These are phyloP conservation scores for Ictalurus punctatus DNA, from an alignment of 2,113 vertebrate species.

Conservation along the genomic window DNA sequence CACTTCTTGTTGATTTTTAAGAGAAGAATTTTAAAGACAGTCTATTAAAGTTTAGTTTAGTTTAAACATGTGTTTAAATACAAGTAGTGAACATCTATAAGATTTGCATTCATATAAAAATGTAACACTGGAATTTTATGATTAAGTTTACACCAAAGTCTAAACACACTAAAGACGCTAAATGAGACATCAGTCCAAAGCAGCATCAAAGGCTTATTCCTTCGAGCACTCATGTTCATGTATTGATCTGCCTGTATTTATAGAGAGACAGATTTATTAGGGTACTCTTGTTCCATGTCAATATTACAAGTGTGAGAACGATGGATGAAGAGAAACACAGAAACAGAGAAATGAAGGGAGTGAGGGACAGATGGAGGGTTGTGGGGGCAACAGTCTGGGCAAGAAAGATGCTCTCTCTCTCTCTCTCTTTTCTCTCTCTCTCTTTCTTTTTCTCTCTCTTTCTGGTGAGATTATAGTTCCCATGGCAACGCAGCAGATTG, in stretches of 20 bases:
- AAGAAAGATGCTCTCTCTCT: constrained; percentile 52
- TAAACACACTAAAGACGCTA: neutral
- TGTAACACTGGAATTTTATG: neutral
- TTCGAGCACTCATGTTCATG: constrained; percentile 19
- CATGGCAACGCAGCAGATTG: constrained; percentile 77
- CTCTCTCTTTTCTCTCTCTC: constrained; percentile 30
- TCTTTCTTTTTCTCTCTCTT: constrained; percentile 55
- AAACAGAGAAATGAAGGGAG: constrained; percentile 58
- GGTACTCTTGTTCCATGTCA: constrained; percentile 32
- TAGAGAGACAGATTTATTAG: constrained; percentile 44
- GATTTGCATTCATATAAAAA: neutral
- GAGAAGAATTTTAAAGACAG: neutral
- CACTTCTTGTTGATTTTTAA: neutral
- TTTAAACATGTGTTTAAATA: neutral
- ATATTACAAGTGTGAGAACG: constrained; percentile 34
- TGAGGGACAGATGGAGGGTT: constrained; percentile 59
- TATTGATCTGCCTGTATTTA: constrained; percentile 52
- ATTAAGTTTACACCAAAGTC: neutral
- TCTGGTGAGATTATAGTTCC: constrained; percentile 72
- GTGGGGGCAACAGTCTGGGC: constrained; percentile 61
- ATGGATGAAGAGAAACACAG: constrained; percentile 25
- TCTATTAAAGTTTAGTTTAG: neutral
- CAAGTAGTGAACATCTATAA: neutral
- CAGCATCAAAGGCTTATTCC: neutral
- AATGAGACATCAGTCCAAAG: neutral